Percentiles rank a stretch among this genome's conserved stretches.
phyloP scores from a whole-genome alignment of 2,797 vertebrate genomes.

The Sparidentex hasta region DNA sequence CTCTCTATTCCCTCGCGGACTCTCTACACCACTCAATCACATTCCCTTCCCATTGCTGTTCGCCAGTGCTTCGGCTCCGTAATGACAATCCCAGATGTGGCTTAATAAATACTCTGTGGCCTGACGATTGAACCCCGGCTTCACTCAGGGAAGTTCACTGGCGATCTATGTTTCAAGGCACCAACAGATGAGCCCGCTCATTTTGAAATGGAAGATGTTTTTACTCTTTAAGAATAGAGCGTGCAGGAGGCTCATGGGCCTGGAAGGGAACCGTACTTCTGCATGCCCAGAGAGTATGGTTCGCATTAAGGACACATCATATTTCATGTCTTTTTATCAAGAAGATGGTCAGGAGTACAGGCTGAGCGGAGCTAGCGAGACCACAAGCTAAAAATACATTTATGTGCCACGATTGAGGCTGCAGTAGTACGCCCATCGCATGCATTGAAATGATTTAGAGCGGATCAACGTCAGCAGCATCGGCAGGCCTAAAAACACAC shows the following conservation, averaged over 20 bases:
- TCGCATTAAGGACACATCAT: constrained; percentile 80
- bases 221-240: constrained; percentile 59
- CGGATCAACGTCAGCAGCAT: constrained; percentile 60
- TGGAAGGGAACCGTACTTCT: constrained; percentile 39
- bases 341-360: constrained; percentile 70
- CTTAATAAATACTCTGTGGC: constrained; percentile 78
- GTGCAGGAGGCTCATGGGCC: constrained; percentile 21
- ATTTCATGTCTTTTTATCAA: constrained; percentile 84
- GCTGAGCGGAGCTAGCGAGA: constrained; percentile 55
- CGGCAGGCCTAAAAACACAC: constrained; percentile 50
- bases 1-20: constrained; percentile 39
- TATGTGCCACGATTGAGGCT: constrained; percentile 64
- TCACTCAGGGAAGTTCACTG: constrained; percentile 70
- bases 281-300: constrained; percentile 63
- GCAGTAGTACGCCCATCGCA: constrained; percentile 70
- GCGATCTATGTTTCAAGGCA: constrained; percentile 67
- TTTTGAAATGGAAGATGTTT: constrained; percentile 64
- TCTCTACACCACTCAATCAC: constrained; percentile 58
- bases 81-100: constrained; percentile 82
- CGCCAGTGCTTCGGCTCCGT: constrained; percentile 38
- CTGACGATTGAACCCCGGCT: constrained; percentile 71
- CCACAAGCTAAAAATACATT: constrained; percentile 81
- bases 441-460: constrained; percentile 78
- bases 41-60: constrained; percentile 59
- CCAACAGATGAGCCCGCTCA: constrained; percentile 52